Evolutionary conservation across 2,797 vertebrate genomes (phyloP).

Genomic region (Nyctibius grandis): DNA sequence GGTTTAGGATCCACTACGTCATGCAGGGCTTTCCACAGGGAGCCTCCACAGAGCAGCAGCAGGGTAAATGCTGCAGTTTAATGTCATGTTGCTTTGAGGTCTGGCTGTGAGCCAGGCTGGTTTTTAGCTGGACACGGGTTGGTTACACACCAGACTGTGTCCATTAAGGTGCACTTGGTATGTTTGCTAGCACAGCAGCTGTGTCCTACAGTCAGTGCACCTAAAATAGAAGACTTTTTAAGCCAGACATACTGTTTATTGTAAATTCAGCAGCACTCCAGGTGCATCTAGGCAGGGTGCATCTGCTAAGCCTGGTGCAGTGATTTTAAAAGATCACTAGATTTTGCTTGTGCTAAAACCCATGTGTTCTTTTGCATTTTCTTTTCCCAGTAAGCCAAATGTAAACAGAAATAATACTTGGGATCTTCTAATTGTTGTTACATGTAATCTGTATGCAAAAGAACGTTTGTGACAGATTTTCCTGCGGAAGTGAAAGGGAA

Average conservation of each 20-base stretch:
- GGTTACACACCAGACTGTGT: background rate
- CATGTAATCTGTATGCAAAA: background rate
- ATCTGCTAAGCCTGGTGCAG: conserved; percentile 9
- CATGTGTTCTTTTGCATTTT: background rate
- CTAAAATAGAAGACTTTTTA: background rate
- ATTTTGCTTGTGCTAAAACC: conserved; percentile 9
- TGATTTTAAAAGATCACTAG: conserved; percentile 21
- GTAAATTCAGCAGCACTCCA: conserved; percentile 34
- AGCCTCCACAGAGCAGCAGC: background rate
- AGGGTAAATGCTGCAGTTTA: background rate
- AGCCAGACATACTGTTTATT: background rate
- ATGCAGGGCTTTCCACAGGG: background rate
- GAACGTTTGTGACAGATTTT: background rate
- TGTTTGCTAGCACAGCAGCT: background rate
- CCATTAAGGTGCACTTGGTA: background rate
- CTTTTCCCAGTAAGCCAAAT: background rate
- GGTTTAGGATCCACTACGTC: background rate
- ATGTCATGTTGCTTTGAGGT: background rate
- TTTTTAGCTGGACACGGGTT: background rate
- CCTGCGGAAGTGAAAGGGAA: background rate
- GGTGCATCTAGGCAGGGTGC: background rate
- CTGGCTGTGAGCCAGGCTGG: background rate
- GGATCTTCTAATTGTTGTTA: conserved; percentile 12
- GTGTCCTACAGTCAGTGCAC: background rate
- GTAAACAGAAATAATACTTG: conserved; percentile 1